Evolutionary conservation across 1,140 invertebrate genomes (phyloP), one percentile per base, ranked within the genome.

Genomic region (Hylaeus volcanicus): DNA sequence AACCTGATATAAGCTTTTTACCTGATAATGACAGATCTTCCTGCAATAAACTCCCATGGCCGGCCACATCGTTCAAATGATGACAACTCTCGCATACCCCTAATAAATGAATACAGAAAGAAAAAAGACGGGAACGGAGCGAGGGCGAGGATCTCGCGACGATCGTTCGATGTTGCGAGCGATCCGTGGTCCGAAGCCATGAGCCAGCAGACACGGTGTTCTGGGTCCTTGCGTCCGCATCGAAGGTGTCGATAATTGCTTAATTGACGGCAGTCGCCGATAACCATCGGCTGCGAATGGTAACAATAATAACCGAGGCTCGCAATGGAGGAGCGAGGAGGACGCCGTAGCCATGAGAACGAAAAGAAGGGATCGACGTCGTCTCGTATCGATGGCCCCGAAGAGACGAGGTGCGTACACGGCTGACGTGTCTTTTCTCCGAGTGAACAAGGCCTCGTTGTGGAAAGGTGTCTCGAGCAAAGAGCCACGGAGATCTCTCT

Each of bases 371-470:
- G 61, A 66, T 39, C 12, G n/a, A 81, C 83, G 73, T 58, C 51
- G 70, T 84, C 51, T 51, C 79, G 83, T 88, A 87, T 88, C 82
- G 86, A 89, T 85, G 85, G 77, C 74, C 82, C 85, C 83, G 78
- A 82, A 87, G 84, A 88, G 86, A 87, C 82, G 86, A 86, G 86
- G 79, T 84, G 82, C 83, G 70, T 86, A 87, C 85, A 83, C 86
- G 85, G 81, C 87, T 89, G 88, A 91, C 88, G 89, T 89, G 86
- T 91, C 89, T 90, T 90, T 91, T 90, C 88, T 90, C 81, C 74
- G 66, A 71, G 74, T 81, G 89, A 91, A 91, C 89, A 91, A 91
- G 90, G 90, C 89, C 81, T 88, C 90, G 89, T 90, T 89, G 89
- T 88, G 81, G 88, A 88, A 87, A 88, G 89, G 88, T 89, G 89